phyloP scores from a whole-genome alignment of 1,140 invertebrate genomes.

The Cylas formicarius region DNA sequence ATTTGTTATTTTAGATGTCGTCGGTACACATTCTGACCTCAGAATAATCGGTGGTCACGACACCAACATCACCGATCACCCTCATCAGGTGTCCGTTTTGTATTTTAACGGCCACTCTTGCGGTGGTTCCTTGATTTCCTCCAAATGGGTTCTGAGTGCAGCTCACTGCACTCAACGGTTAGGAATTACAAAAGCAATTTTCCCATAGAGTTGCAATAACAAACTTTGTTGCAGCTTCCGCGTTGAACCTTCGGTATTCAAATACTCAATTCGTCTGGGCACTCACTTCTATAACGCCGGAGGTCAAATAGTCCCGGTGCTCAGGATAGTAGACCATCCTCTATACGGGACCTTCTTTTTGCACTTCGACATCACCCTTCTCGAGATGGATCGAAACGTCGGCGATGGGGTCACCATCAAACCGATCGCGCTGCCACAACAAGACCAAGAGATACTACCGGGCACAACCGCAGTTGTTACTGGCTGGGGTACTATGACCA shows the following conservation, averaged over 20 bases:
- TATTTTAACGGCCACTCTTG: slow-evolving; percentile 46
- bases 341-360: background rate
- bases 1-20: too few species aligned
- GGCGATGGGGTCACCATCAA: background rate
- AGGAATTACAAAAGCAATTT: too few species aligned
- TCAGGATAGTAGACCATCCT: slow-evolving; percentile 2
- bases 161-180: slow-evolving; percentile 42
- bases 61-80: slow-evolving; percentile 39
- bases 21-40: background rate
- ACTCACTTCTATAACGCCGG: background rate
- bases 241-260: too few species aligned
- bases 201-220: too few species aligned
- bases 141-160: slow-evolving; percentile 44
- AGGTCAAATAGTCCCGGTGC: background rate
- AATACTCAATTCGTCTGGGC: too few species aligned
- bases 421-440: background rate
- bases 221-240: slow-evolving; percentile 7
- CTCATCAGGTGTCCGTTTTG: slow-evolving; percentile 45
- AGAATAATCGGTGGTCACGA: slow-evolving; percentile 45
- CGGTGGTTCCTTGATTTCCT: slow-evolving; percentile 52
- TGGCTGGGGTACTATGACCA: slow-evolving; percentile 46
- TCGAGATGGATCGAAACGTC: background rate
- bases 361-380: slow-evolving; percentile 7
- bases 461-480: slow-evolving; percentile 41
- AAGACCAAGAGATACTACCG: background rate